Evolutionary conservation across 2,797 vertebrate species (phyloP), one percentile per base, ranked within the genome.

Genomic region (Vireo griseus): DNA sequence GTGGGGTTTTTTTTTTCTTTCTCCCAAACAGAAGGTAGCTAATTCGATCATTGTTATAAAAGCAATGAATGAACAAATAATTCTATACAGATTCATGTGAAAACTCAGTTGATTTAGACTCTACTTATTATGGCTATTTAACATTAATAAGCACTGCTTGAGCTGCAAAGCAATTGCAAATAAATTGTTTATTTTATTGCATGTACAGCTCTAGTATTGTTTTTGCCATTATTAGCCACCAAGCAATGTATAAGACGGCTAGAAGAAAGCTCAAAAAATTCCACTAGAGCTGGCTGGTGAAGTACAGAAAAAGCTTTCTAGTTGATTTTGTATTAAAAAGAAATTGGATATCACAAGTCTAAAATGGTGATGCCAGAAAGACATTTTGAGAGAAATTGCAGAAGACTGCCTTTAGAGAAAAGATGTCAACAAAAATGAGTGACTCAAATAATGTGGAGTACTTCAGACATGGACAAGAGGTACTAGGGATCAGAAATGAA

Each of bases 401-500:
- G 58, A 84, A 91, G 86, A 79, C 37, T 76, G 58, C 72, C 88
- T 95, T 86, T 62, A 86, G 88, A 94, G 62, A 82, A 92, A 96
- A 94, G 87, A 88, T 42, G 88, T 88, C 95, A 97, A 97, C 90
- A 96, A 93, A 94, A 95, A 87, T 31, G 82, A 96, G 82, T 68
- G 90, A 94, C 84, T 92, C 90, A 92, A 95, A 90, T 92, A 86
- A 94, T 16, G 72, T 63, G 82, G 68, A 88, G 61, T 77, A 82
- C 86, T 97, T 96, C 71, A 96, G 88, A 86, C 75, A 69, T 3
- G 67, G 92, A 90, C 45, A 5, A 96, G 90, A 90, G 69, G 88
- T 91, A 95, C 72, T 68, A 94, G 69, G 90, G 94, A 96, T 95
- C 95, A 91, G 83, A 92, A 97, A 95, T 95, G 93, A 97, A 94